Percentiles rank a stretch among this genome's conserved stretches.
These are phyloP conservation scores for Orycteropus afer DNA, from an alignment of 2,113 vertebrate genomes.

Conservation along the genomic window DNA sequence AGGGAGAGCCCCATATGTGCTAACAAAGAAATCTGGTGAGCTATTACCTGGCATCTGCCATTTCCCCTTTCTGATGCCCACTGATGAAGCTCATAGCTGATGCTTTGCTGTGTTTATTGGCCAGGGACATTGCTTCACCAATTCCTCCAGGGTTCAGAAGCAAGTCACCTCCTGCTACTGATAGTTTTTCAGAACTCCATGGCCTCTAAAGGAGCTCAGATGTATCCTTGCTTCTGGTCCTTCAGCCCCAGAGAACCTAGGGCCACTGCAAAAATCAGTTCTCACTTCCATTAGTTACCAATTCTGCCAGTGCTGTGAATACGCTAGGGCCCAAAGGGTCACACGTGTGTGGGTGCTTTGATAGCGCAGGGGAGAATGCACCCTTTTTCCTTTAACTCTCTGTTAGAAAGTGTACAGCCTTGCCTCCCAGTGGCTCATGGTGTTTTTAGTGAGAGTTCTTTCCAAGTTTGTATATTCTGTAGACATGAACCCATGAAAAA, in stretches of 20 bases:
- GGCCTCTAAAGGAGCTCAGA: background rate
- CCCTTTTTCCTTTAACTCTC: background rate
- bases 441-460: background rate
- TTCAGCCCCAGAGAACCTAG: background rate
- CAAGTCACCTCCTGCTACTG: background rate
- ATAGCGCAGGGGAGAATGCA: background rate
- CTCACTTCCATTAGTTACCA: background rate
- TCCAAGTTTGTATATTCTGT: background rate
- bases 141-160: background rate
- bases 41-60: constrained; percentile 4
- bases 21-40: constrained; percentile 28
- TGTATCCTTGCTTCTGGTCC: background rate
- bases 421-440: background rate
- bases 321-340: background rate
- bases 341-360: background rate
- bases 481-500: background rate
- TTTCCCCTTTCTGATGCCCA: background rate
- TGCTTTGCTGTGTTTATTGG: background rate
- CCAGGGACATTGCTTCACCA: rapidly evolving
- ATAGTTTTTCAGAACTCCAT: background rate
- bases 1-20: constrained; percentile 33
- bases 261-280: background rate
- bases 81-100: background rate
- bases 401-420: background rate
- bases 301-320: background rate